phyloP scores from a whole-genome alignment of 2,113 vertebrate species.

The Triplophysa tibetana region DNA sequence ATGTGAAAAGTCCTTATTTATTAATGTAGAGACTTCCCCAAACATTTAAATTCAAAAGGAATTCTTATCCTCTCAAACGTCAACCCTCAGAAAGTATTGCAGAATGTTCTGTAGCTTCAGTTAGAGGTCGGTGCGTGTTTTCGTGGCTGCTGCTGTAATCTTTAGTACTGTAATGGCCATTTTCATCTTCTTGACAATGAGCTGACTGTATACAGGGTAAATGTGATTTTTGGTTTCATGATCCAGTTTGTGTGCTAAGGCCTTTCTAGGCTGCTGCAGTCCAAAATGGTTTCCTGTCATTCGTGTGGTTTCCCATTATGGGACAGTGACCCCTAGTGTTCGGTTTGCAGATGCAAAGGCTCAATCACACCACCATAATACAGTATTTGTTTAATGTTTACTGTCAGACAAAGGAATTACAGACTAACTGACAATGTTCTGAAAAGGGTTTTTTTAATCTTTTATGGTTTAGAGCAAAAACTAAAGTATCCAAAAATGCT shows the following conservation, averaged over 20 bases:
- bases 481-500: neutral
- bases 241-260: neutral
- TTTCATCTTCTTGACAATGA: slow-evolving; percentile 34
- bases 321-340: slow-evolving; percentile 37
- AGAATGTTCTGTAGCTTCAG: neutral
- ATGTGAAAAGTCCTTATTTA: neutral
- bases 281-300: slow-evolving; percentile 18
- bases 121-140: slow-evolving; percentile 8
- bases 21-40: slow-evolving; percentile 19
- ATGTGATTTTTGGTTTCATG: neutral
- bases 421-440: neutral
- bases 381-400: slow-evolving; percentile 18
- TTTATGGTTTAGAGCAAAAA: neutral
- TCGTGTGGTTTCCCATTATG: neutral
- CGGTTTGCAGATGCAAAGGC: slow-evolving; percentile 25
- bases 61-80: too few species aligned
- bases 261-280: slow-evolving; percentile 5
- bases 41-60: neutral
- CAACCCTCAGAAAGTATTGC: neutral
- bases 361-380: neutral
- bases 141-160: slow-evolving; percentile 41
- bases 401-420: neutral
- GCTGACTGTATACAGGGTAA: slow-evolving; percentile 50
- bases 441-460: neutral
- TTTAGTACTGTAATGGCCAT: slow-evolving; percentile 38